Percentiles rank a stretch among this genome's conserved stretches.
Conservation (phyloP, 2,113 vertebrate species). For the Procapra przewalskii region DNA sequence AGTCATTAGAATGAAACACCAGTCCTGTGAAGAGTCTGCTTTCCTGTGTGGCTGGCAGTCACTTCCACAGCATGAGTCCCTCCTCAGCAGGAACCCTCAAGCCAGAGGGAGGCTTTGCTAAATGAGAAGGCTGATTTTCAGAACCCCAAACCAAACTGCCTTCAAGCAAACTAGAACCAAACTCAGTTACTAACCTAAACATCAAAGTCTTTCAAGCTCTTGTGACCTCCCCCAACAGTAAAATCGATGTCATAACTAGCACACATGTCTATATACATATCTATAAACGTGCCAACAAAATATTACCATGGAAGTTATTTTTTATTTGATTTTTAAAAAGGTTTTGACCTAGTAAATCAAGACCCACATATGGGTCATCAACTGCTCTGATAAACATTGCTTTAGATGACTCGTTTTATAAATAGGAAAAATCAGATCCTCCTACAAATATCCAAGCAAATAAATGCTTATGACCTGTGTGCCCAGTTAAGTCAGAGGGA, state of each 20-base stretch:
- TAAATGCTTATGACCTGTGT: neutral
- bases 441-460: neutral
- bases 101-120: neutral
- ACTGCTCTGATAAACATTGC: neutral
- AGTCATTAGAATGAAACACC: neutral
- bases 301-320: neutral
- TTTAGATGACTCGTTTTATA: neutral
- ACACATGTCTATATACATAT: neutral
- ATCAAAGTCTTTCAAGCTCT: neutral
- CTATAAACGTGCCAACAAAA: neutral
- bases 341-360: neutral
- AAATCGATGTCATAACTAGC: neutral
- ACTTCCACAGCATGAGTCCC: neutral
- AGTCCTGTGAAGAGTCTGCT: neutral
- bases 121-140: neutral
- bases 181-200: neutral
- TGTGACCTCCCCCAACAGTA: neutral
- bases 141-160: neutral
- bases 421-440: neutral
- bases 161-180: neutral
- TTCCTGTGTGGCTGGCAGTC: neutral
- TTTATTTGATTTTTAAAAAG: neutral
- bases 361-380: neutral
- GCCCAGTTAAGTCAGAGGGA: neutral
- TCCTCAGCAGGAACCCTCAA: neutral